Base-by-base conservation (phyloP, 1,140 invertebrate genomes). In the Gryllus bimaculatus region DNA sequence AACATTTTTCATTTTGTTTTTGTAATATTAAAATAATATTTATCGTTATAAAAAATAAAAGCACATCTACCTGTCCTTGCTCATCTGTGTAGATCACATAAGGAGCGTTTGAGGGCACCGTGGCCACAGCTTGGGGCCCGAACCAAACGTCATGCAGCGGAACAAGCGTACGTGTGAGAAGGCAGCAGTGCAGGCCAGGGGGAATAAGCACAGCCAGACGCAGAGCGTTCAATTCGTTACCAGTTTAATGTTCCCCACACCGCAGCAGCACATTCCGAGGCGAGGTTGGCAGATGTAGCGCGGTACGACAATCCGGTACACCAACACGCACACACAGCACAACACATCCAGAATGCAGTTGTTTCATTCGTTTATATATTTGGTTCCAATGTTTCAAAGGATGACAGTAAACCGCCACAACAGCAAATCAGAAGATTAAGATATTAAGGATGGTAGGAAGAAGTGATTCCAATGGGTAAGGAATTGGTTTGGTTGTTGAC, bases 31-130 rank as follows among this genome's bases (percentile, higher is more conserved):
- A 66, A 66, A 66, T 66, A 66, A 66, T 66, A 66, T 73, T 8
- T 66, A 54, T 54, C 20, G 26, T 26, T 49, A 78, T 76, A 74
- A 66, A 80, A 48, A 80, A 81, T 78, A 78, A 81, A 81, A 74
- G 75, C 49, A 48, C 78, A 82, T 89, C 88, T 96, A 96, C 95
- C 95, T 96, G 95, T 91, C 94, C 94, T 90, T 94, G 94, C 87
- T 94, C 93, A 90, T 96, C 95, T 90, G 94, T 96, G 92, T 96
- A 96, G 90, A 95, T 92, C 89, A 96, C 94, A 91, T 93, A 95
- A 88, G 93, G 92, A 89, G 93, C 93, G 89, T 96, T 96, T 90
- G 89, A 88, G 86, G 93, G 91, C 86, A 94, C 90, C 89, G 88
- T 86, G 86, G 86, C 85, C 49, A 73, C 47, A 77, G 66, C 75